phyloP scores from a whole-genome alignment of 2,888 invertebrate species.

The Athrips mouffetella region DNA sequence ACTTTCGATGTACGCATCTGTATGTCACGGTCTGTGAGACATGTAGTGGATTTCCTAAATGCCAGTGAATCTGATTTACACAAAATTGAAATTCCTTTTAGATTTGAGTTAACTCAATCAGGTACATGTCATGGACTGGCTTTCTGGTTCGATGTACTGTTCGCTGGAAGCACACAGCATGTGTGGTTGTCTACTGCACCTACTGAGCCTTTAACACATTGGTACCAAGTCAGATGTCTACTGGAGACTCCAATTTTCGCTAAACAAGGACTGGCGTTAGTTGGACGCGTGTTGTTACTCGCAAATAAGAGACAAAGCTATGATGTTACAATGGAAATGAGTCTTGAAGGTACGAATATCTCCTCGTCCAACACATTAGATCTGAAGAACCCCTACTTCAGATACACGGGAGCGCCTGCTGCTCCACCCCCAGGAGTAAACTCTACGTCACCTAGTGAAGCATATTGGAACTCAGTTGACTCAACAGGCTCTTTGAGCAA shows the following conservation, averaged over 20 bases:
- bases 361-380: slow-evolving; percentile 95
- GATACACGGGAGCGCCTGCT: slow-evolving; percentile 95
- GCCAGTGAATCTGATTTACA: slow-evolving; percentile 96
- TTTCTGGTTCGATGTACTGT: slow-evolving; percentile 97
- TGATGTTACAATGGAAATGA: slow-evolving; percentile 97
- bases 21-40: slow-evolving; percentile 94
- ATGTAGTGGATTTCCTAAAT: slow-evolving; percentile 95
- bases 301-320: slow-evolving; percentile 99
- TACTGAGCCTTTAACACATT: slow-evolving; percentile 98
- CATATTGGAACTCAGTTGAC: slow-evolving; percentile 92
- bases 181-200: slow-evolving; percentile 99
- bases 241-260: slow-evolving; percentile 95
- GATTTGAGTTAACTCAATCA: slow-evolving; percentile 94
- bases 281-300: slow-evolving; percentile 90
- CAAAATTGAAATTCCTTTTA: slow-evolving; percentile 95
- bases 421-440: slow-evolving; percentile 95
- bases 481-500: slow-evolving; percentile 79
- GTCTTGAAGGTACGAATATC: slow-evolving; percentile 91
- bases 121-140: slow-evolving; percentile 98
- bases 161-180: slow-evolving; percentile 95
- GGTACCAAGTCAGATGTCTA: slow-evolving; percentile 99
- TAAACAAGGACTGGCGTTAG: slow-evolving; percentile 94
- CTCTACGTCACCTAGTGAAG: slow-evolving; percentile 94
- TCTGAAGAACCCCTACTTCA: slow-evolving; percentile 98
- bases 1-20: slow-evolving; percentile 99